Percentiles rank a stretch among this genome's conserved stretches.
These are phyloP conservation scores for Oreochromis grahami DNA, from an alignment of 2,797 vertebrate species.

Conservation along the genomic window DNA sequence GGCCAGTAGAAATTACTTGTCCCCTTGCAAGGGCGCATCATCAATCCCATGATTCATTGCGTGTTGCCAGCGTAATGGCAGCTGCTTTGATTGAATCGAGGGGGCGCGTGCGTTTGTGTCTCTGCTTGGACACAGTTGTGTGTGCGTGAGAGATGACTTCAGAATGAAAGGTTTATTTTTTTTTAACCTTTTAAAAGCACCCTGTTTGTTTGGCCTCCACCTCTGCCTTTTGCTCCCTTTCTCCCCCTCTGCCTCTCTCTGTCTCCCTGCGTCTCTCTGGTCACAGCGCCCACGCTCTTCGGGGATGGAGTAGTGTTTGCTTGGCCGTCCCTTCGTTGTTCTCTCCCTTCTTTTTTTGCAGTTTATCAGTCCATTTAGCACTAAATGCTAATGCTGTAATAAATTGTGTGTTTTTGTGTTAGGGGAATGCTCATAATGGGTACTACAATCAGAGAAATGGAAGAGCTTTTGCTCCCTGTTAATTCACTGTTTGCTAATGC, in stretches of 20 bases:
- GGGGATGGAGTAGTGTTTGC: conserved; percentile 24
- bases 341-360: conserved; percentile 4
- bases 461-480: conserved; percentile 39
- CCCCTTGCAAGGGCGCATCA: conserved; percentile 57
- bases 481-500: conserved; percentile 46
- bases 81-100: conserved; percentile 65
- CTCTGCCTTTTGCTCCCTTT: background rate
- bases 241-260: background rate
- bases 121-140: conserved; percentile 52
- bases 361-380: conserved; percentile 45
- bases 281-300: conserved; percentile 16
- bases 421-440: conserved; percentile 28
- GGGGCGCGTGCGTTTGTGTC: conserved; percentile 32
- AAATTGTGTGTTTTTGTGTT: conserved; percentile 38
- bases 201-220: conserved; percentile 41
- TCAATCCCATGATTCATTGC: conserved; percentile 68
- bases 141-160: conserved; percentile 49
- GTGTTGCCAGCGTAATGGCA: conserved; percentile 54
- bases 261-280: background rate
- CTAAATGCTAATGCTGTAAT: conserved; percentile 44
- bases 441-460: conserved; percentile 51
- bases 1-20: conserved; percentile 77
- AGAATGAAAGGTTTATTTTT: conserved; percentile 61
- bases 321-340: conserved; percentile 20
- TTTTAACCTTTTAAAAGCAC: conserved; percentile 54